Conservation (phyloP, 2,888 invertebrate species). For the Drosophila macrospina region DNA sequence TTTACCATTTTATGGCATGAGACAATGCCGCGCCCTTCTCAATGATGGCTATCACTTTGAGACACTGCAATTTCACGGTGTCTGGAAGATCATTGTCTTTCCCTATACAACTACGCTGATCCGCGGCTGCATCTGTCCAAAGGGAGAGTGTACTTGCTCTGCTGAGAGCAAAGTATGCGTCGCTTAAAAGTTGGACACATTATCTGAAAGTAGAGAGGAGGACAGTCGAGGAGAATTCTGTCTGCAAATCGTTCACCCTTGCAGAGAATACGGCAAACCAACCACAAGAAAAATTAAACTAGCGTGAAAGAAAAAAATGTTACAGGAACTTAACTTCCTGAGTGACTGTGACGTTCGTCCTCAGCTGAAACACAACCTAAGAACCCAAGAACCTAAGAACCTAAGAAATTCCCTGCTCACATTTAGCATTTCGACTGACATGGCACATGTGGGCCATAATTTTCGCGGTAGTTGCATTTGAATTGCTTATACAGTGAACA, state of each 20-base stretch:
- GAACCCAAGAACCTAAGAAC: slow-evolving; percentile 13
- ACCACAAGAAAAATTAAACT: slow-evolving; percentile 7
- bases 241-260: slow-evolving; percentile 5
- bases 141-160: slow-evolving; percentile 48
- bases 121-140: slow-evolving; percentile 45
- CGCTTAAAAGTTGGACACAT: slow-evolving; percentile 20
- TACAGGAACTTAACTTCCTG: slow-evolving; percentile 30
- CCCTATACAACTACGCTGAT: slow-evolving; percentile 57
- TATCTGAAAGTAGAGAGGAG: no score
- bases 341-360: slow-evolving; percentile 17
- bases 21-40: slow-evolving; percentile 46
- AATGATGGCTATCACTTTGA: slow-evolving; percentile 81
- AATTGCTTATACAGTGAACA: slow-evolving; percentile 43
- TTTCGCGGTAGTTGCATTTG: slow-evolving; percentile 55
- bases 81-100: slow-evolving; percentile 79
- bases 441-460: slow-evolving; percentile 66
- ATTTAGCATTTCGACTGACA: slow-evolving; percentile 50
- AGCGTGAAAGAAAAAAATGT: slow-evolving; percentile 15
- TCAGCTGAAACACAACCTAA: background rate
- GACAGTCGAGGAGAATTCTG: background rate
- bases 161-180: slow-evolving; percentile 27
- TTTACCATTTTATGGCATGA: slow-evolving; percentile 26
- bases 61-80: slow-evolving; percentile 48
- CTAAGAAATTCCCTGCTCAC: slow-evolving; percentile 12
- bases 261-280: background rate